These are phyloP conservation scores for Apostichopus japonicus DNA, from an alignment of 35 echinoderm and acorn worm species.

Conservation along the genomic window DNA sequence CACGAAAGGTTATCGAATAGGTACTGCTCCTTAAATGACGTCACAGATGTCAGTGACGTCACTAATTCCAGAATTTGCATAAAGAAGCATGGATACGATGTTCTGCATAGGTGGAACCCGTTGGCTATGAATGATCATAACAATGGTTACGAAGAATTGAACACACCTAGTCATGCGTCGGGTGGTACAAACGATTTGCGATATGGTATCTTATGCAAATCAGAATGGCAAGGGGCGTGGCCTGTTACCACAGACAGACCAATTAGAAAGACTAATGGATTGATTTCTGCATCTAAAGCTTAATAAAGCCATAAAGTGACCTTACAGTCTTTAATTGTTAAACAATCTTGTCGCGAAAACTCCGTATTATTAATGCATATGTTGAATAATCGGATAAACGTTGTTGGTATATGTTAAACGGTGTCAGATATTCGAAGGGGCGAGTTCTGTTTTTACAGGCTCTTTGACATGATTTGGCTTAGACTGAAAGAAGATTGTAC, in stretches of 20 bases:
- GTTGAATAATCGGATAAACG: no score
- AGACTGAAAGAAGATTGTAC: no score
- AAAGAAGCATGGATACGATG: background rate
- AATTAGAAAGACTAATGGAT: background rate
- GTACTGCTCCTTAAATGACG: background rate
- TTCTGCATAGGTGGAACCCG: background rate
- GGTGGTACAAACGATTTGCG: background rate
- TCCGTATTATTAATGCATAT: no score
- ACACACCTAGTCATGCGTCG: background rate
- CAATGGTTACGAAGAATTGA: background rate
- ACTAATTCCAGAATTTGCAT: background rate
- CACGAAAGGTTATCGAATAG: no score
- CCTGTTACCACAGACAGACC: background rate
- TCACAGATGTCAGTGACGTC: background rate
- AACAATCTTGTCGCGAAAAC: no score
- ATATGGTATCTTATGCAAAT: background rate
- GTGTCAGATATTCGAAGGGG: no score
- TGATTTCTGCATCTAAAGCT: background rate
- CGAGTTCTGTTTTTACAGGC: no score
- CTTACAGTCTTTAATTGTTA: no score
- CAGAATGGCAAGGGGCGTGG: background rate
- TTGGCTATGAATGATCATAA: background rate
- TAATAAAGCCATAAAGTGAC: background rate
- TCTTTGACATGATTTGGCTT: no score
- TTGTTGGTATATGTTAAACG: no score